Evolutionary conservation across 2,113 vertebrate species (phyloP).

Genomic region (Odocoileus virginianus): DNA sequence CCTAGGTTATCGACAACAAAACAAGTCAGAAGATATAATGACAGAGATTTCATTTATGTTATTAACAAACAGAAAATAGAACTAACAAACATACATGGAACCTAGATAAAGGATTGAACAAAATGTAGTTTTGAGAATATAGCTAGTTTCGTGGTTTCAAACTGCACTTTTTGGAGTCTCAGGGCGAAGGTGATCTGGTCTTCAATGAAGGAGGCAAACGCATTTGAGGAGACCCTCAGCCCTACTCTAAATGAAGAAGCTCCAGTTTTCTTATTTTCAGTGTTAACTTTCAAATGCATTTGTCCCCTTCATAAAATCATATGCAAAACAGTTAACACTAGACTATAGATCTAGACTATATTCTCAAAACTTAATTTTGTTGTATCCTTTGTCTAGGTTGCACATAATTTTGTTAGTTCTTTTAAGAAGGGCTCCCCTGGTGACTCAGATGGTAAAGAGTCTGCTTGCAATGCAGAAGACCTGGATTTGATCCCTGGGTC

Average conservation of each 20-base stretch:
- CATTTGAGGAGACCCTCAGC: background rate
- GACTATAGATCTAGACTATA: background rate
- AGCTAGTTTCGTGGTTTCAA: background rate
- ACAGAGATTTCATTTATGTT: background rate
- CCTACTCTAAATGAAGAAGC: background rate
- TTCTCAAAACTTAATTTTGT: slow-evolving; percentile 2
- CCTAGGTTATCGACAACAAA: background rate
- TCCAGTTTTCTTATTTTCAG: background rate
- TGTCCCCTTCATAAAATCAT: background rate
- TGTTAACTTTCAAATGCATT: background rate
- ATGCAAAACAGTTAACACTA: background rate
- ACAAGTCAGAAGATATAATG: background rate
- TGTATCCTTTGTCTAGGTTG: background rate
- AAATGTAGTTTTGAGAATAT: background rate
- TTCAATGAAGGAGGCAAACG: background rate
- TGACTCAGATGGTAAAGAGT: background rate
- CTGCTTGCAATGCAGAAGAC: background rate
- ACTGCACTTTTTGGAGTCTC: background rate
- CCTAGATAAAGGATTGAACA: background rate
- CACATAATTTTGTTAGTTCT: background rate
- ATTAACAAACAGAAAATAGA: slow-evolving; percentile 6
- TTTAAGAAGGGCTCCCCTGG: background rate
- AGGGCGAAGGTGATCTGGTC: background rate
- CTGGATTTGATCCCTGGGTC: background rate
- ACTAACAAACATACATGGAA: background rate